These are phyloP conservation scores for Apis florea DNA, from an alignment of 1,140 invertebrate genomes.

Conservation along the genomic window DNA sequence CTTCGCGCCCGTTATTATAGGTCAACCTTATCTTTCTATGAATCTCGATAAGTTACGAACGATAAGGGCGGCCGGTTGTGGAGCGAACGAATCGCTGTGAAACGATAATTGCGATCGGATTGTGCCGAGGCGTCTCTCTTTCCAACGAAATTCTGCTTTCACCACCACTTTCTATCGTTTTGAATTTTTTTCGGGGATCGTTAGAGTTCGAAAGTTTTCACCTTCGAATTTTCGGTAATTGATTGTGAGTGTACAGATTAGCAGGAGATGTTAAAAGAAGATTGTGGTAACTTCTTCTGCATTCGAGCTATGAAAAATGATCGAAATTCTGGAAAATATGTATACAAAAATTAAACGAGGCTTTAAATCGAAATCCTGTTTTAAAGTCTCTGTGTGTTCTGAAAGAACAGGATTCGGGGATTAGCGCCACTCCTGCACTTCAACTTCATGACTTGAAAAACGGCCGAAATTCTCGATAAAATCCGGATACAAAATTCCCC, in stretches of 20 bases:
- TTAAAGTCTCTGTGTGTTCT: too few relatives aligned
- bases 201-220: background rate
- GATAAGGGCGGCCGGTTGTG: conserved; percentile 4
- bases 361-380: too few relatives aligned
- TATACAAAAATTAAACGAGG: too few relatives aligned
- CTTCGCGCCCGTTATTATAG: conserved; percentile 55
- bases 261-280: too few relatives aligned
- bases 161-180: background rate
- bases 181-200: background rate
- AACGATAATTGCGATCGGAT: background rate
- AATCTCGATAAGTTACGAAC: conserved; percentile 34
- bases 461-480: background rate
- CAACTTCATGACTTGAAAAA: background rate
- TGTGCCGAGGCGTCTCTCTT: background rate
- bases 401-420: too few relatives aligned
- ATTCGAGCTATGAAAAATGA: too few relatives aligned
- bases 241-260: too few relatives aligned
- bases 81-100: background rate
- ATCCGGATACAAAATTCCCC: background rate
- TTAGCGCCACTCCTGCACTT: too few relatives aligned
- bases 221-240: too few relatives aligned
- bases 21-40: conserved; percentile 46
- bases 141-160: background rate
- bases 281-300: too few relatives aligned
- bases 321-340: too few relatives aligned